Conservation (phyloP, 1,140 invertebrate species). For the Hylyphantes graminicola region DNA sequence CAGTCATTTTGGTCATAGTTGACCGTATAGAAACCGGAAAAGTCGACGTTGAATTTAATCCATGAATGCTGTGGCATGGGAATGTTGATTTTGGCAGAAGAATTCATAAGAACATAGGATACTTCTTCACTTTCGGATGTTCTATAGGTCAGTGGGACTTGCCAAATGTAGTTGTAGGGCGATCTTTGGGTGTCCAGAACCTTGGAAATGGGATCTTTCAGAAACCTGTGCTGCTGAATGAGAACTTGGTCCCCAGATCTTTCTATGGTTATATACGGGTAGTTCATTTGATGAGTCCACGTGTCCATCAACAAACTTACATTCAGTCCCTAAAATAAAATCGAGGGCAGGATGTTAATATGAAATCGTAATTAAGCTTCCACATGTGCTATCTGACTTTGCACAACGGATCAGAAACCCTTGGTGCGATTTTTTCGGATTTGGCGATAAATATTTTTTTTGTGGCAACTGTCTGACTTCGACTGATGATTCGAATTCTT, state of each 20-base stretch:
- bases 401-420: too few relatives aligned
- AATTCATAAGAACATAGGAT: neutral
- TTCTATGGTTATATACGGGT: constrained; percentile 80
- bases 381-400: too few relatives aligned
- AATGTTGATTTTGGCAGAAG: neutral
- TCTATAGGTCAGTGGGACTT: neutral
- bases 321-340: constrained; percentile 66
- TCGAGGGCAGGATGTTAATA: too few relatives aligned
- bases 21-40: constrained; percentile 87
- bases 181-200: neutral
- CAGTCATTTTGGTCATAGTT: constrained; percentile 84
- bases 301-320: constrained; percentile 85
- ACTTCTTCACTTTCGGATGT: neutral
- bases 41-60: constrained; percentile 87
- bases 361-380: too few relatives aligned
- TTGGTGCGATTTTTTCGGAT: too few relatives aligned
- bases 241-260: constrained; percentile 73
- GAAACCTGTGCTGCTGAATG: constrained; percentile 56
- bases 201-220: constrained; percentile 53
- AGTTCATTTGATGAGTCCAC: constrained; percentile 93
- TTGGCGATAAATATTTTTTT: too few relatives aligned
- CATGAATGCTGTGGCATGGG: constrained; percentile 69
- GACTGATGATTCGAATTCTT: too few relatives aligned
- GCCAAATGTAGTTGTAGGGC: constrained; percentile 17
- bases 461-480: too few relatives aligned